phyloP scores from a whole-genome alignment of 2,113 vertebrate species.

The Microcebus jonahi region DNA sequence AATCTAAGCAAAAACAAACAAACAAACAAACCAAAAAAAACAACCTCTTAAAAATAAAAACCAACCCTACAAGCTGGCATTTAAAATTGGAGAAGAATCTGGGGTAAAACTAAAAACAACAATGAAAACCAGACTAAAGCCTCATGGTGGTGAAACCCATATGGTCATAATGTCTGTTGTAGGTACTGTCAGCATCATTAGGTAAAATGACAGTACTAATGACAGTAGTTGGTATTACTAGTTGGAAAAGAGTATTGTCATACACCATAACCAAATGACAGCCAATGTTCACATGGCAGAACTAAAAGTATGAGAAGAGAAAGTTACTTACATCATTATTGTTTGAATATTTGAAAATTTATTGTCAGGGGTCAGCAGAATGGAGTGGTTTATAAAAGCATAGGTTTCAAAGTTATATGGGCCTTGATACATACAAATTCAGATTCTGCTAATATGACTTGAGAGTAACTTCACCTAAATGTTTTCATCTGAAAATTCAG shows the following conservation, averaged over 20 bases:
- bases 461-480: not conserved
- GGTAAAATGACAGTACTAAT: not conserved
- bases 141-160: not conserved
- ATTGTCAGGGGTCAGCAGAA: not conserved
- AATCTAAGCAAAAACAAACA: slow-evolving; percentile 1
- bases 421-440: not conserved
- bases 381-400: not conserved
- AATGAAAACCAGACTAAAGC: not conserved
- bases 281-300: not conserved
- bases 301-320: not conserved
- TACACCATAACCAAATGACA: not conserved
- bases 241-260: not conserved
- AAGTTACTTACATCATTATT: not conserved
- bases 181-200: not conserved
- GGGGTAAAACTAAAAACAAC: not conserved
- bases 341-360: not conserved
- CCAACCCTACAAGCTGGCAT: not conserved
- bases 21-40: no score
- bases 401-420: not conserved
- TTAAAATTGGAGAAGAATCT: not conserved
- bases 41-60: not conserved
- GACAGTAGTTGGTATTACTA: not conserved
- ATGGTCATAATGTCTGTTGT: not conserved
- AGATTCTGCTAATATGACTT: not conserved
- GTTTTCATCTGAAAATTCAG: not conserved